A percentile compares a stretch with the other conserved stretches of the same genome.
These are phyloP conservation scores for Nyctalus aviator DNA, from an alignment of 2,797 vertebrate genomes.

Conservation along the genomic window DNA sequence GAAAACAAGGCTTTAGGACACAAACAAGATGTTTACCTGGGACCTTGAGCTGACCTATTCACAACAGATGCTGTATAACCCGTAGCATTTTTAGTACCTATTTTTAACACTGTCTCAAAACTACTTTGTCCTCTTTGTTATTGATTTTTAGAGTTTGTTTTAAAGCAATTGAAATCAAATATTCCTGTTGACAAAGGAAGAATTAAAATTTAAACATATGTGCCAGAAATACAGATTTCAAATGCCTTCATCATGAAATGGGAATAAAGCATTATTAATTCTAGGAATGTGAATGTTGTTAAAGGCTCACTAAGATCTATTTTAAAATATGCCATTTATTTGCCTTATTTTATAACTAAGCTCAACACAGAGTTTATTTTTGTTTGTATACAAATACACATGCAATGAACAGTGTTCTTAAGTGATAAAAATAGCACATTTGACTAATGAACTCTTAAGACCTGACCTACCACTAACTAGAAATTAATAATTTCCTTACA, in stretches of 20 bases:
- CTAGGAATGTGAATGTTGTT: not conserved
- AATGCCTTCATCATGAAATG: constrained; percentile 50
- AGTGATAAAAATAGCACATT: constrained; percentile 37
- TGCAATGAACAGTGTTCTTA: not conserved
- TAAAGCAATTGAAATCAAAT: constrained; percentile 67
- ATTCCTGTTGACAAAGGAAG: constrained; percentile 18
- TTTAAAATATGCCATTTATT: constrained; percentile 6
- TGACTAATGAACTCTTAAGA: not conserved
- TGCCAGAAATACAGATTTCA: constrained; percentile 62
- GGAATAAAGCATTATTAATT: constrained; percentile 40
- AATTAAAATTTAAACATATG: constrained; percentile 60
- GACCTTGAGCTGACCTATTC: constrained; percentile 85
- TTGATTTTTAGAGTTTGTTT: constrained; percentile 72
- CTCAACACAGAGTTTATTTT: constrained; percentile 50
- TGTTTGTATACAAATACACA: constrained; percentile 24
- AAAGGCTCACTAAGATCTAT: constrained; percentile 3
- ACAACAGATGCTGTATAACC: constrained; percentile 75
- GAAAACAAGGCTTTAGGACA: constrained; percentile 85
- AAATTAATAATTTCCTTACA: constrained; percentile 39
- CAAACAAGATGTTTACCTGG: constrained; percentile 83
- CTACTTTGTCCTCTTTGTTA: constrained; percentile 64
- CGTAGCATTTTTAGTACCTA: constrained; percentile 74
- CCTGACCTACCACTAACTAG: not conserved
- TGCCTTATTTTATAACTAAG: constrained; percentile 38
- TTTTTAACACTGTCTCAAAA: constrained; percentile 71